Evolutionary conservation across 1,140 invertebrate genomes (phyloP), one percentile per base, ranked within the genome.

Genomic region (Antheraea mylitta): DNA sequence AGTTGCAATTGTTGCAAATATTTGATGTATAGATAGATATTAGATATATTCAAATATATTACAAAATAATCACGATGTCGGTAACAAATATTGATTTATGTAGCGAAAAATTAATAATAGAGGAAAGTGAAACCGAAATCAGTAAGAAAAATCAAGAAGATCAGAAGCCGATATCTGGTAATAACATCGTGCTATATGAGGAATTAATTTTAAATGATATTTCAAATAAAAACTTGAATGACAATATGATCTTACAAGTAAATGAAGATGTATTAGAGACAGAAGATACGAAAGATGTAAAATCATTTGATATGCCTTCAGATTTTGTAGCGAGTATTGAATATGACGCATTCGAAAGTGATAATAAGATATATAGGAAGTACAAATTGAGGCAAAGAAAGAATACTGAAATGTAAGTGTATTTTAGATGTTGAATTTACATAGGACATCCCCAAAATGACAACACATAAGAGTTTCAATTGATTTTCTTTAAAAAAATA

Each of bases 361-460:
- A 42, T 10, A 64, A 64, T 38, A 42, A 9, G 18, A 37, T 64
- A 37, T 64, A 64, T 45, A 64, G 37, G 18, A 64, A 64, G 18
- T 64, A 64, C 37, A 42, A 18, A 37, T 37, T 64, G 22, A 11
- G 63, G 5, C 18, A 64, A 7, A 38, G 63, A 64, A 38, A 30
- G 18, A 18, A 16, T 37, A 64, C 30, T 45, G 13, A 36, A 64
- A 7, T 64, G 36, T 64, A 64, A 64, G 30, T 38, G 11, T n/a
- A 53, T 53, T 53, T 53, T 53, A 53, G 45, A 53, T 4, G 1
- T 30, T 2, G 22, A n/a, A n/a, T n/a, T n/a, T 30, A 30, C 22
- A 30, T 30, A 30, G 22, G 22, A 30, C 22, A 30, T 30, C 22
- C 22, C 1, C 22, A 30, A 30, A 30, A 30, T 30, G 22, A 2